Base-by-base conservation (phyloP, 2,888 invertebrate genomes). In the Blastobasis lacticolella region DNA sequence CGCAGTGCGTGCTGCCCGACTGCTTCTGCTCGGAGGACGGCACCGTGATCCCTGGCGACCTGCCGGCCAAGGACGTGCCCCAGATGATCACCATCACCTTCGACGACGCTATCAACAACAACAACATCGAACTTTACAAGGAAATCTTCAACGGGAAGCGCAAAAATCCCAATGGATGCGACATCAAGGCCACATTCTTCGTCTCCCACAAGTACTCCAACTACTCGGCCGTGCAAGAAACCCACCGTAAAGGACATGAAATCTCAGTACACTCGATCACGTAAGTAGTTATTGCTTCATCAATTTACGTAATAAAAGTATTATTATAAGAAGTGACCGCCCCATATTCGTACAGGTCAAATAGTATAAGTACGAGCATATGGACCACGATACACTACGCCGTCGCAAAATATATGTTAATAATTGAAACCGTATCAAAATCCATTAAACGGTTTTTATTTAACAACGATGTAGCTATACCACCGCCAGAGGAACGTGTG, bases 41-140 rank as follows among this genome's bases (percentile, higher is more conserved):
- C 59, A 96, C 96, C 42, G 89, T 91, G 45, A 94, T 96, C 63
- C 96, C 96, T 57, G 95, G 95, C 9, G 95, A 96, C 71, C 84
- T 96, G 48, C 95, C 95, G 9, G 78, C 92, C 57, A 94, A 92
- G 82, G 95, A 96, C 69, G 95, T 97, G 0, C 97, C 97, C 5
- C 96, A 97, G 89, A 97, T 97, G 97, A 93, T 97, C 72, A 96
- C 95, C 53, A 94, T 97, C 73, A 97, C 97, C 49, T 97, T 97
- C 76, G 97, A 97, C 73, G 97, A 97, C 70, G 97, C 97, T 70
- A 95, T 97, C 81, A 97, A 97, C 81, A 96, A 96, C 84, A 96
- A 97, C 87, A 97, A 97, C 84, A 97, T 97, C 74, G 96, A 95
- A 66, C 87, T 97, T 49, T 97, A 97, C 90, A 95, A 95, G 78